Base-by-base conservation (phyloP, 2,113 vertebrate genomes). In the Dasyprocta punctata region DNA sequence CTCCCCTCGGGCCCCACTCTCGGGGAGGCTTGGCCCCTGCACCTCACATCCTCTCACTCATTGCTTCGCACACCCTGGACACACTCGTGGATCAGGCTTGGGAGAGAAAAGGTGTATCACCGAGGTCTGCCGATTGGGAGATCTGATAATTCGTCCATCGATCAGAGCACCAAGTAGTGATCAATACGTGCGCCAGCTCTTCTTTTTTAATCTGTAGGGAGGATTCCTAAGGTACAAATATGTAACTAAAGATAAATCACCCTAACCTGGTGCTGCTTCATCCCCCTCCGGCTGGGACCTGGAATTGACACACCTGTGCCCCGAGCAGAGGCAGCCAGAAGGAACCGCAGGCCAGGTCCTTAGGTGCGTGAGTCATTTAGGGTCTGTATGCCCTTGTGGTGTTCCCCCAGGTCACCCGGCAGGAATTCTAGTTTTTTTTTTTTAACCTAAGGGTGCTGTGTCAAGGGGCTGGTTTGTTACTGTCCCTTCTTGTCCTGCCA, bases 331-430 rank as follows among this genome's bases (percentile, higher is more conserved):
- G 71, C 20, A 69, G 54, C 41, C 30, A 24, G 80, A 77, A 92
- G 81, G 38, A 82, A 69, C 84, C 88, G 7, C 14, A 24, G 86
- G 87, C 85, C 85, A 26, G 52, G 49, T 38, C 52, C 13, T 4
- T 17, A 1, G 86, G 67, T 88, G 92, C 90, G 61, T 86, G 94
- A 94, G 61, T 86, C 92, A 89, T 5, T 2, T 3, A 28, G 71
- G 94, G 94, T 86, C 96, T 54, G 73, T 56, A 22, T 61, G 88
- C 85, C 94, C 96, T 96, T 94, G 95, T 94, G 93, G 88, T 75
- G 75, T 69, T 16, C 67, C 90, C 78, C 26, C 54, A 5, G 95
- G 91, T 94, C 90, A 87, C 78, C 56, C 2, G 47, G 87, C 67
- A 89, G 92, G 89, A 94, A 94, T 94, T 87, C 84, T 60, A 75